Conservation (phyloP, 2,797 vertebrate genomes). For the Lagocephalus sceleratus region DNA sequence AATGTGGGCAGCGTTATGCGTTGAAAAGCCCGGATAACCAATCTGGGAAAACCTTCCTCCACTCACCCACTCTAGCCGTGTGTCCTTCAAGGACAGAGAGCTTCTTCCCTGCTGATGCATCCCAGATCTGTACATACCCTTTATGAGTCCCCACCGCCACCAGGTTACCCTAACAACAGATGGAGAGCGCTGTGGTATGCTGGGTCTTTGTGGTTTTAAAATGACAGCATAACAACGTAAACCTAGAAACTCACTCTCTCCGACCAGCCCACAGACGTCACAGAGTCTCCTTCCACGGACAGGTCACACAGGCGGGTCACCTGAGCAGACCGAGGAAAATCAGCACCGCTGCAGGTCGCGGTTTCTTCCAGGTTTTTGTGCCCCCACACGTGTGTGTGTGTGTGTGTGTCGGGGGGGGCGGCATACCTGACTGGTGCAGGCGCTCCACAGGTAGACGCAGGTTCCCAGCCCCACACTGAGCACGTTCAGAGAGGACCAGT, state of each 20-base stretch:
- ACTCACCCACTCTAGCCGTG: constrained; percentile 95
- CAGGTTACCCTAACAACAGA: constrained; percentile 74
- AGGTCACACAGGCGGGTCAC: constrained; percentile 96
- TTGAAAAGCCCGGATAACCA: too few relatives aligned
- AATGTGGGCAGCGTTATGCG: too few relatives aligned
- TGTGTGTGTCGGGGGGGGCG: not conserved
- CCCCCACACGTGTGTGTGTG: too few relatives aligned
- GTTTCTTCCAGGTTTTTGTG: not conserved
- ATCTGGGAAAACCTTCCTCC: not conserved
- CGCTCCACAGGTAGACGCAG: constrained; percentile 98
- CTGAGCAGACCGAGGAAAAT: constrained; percentile 62
- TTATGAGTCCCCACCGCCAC: constrained; percentile 84
- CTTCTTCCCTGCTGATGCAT: constrained; percentile 95
- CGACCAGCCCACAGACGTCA: constrained; percentile 98
- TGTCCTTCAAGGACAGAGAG: constrained; percentile 93
- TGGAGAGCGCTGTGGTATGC: not conserved
- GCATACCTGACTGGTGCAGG: constrained; percentile 92
- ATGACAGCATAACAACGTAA: not conserved
- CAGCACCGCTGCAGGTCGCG: not conserved
- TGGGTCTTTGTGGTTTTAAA: too few relatives aligned
- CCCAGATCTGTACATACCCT: constrained; percentile 92
- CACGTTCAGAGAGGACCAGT: constrained; percentile 98
- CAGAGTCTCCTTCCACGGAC: constrained; percentile 96
- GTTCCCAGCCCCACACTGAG: constrained; percentile 97
- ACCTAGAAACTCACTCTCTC: constrained; percentile 83